Evolutionary conservation across 2,888 invertebrate species (phyloP).

Genomic region (Harpalus rufipes): DNA sequence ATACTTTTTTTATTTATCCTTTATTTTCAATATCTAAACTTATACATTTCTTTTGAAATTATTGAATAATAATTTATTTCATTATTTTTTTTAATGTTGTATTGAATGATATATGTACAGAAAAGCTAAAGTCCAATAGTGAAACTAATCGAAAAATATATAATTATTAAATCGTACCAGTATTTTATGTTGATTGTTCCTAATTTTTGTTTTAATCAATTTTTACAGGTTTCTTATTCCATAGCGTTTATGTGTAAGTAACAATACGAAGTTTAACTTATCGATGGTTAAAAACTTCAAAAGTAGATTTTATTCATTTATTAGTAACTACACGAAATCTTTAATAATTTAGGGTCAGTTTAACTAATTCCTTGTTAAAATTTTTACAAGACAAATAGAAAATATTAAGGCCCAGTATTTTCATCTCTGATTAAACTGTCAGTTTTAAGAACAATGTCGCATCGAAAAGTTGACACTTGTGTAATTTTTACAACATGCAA

Average conservation of each 20-base stretch:
- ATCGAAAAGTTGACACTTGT: too few species aligned
- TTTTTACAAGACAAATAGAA: too few species aligned
- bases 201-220: constrained; percentile 23
- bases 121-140: constrained; percentile 51
- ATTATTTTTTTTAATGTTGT: constrained; percentile 35
- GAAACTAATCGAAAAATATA: constrained; percentile 48
- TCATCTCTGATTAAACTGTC: too few species aligned
- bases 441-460: too few species aligned
- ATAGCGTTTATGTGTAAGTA: constrained; percentile 2
- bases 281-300: too few species aligned
- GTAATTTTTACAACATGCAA: too few species aligned
- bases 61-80: background rate
- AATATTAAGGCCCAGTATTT: too few species aligned
- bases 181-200: constrained; percentile 33
- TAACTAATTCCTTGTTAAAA: too few species aligned
- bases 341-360: too few species aligned
- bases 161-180: constrained; percentile 38
- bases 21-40: constrained; percentile 39
- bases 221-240: background rate
- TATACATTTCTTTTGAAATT: constrained; percentile 13
- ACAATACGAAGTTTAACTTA: background rate
- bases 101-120: constrained; percentile 51
- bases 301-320: too few species aligned
- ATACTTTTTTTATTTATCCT: constrained; percentile 24
- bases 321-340: too few species aligned